A percentile compares a stretch with the other conserved stretches of the same genome.
These are phyloP conservation scores for Lampris incognitus DNA, from an alignment of 2,113 vertebrate genomes.

Conservation along the genomic window DNA sequence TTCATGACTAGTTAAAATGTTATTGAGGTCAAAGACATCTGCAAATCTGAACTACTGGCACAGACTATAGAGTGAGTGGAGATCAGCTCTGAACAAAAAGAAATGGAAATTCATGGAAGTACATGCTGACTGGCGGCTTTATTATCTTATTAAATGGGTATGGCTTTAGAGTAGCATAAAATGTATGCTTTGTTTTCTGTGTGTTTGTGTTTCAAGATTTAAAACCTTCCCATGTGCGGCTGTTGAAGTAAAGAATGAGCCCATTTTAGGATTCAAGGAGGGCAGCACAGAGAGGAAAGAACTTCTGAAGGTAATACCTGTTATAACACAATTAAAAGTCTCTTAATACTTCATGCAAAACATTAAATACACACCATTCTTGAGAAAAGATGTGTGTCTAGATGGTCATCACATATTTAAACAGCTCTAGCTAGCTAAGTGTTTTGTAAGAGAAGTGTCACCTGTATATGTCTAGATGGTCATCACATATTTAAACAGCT, in stretches of 20 bases:
- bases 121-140: background rate
- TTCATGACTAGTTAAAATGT: background rate
- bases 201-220: conserved; percentile 74
- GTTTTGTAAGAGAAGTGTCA: too few relatives aligned
- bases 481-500: too few relatives aligned
- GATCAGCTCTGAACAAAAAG: background rate
- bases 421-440: too few relatives aligned
- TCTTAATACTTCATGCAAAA: too few relatives aligned
- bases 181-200: conserved; percentile 7
- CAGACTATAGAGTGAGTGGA: background rate
- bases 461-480: too few relatives aligned
- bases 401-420: too few relatives aligned
- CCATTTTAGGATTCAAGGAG: conserved; percentile 84
- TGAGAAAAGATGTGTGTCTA: too few relatives aligned
- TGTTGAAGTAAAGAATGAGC: conserved; percentile 90
- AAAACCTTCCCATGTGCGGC: conserved; percentile 75
- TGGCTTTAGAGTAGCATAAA: background rate
- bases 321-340: too few relatives aligned
- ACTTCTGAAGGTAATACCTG: conserved; percentile 84
- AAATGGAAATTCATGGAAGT: background rate
- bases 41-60: background rate
- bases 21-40: background rate
- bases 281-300: conserved; percentile 87
- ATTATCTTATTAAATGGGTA: background rate
- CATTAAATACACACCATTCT: too few relatives aligned